These are phyloP conservation scores for Bradysia coprophila DNA, from an alignment of 1,140 invertebrate species.

Conservation along the genomic window DNA sequence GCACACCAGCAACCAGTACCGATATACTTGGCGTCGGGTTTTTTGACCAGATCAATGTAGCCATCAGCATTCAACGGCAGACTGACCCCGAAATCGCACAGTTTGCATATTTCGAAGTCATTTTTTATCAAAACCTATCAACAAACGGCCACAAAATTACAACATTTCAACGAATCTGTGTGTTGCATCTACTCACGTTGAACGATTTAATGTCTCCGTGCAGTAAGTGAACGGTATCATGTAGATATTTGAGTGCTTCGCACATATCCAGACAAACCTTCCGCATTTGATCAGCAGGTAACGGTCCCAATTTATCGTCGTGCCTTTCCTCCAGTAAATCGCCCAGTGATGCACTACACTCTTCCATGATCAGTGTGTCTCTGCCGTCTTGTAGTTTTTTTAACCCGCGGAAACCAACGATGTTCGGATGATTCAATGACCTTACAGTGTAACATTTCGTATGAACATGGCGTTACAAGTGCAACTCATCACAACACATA, in stretches of 20 bases:
- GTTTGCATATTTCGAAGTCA: constrained; percentile 52
- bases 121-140: constrained; percentile 55
- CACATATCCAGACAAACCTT: constrained; percentile 33
- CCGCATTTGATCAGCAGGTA: constrained; percentile 36
- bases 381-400: constrained; percentile 37
- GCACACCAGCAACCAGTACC: constrained; percentile 56
- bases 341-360: constrained; percentile 41
- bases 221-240: constrained; percentile 45
- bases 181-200: no score
- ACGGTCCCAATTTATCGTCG: constrained; percentile 36
- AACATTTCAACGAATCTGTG: no score
- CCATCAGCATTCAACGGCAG: constrained; percentile 46
- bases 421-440: constrained; percentile 60
- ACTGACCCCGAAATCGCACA: constrained; percentile 74
- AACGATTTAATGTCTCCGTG: constrained; percentile 76
- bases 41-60: constrained; percentile 31
- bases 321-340: constrained; percentile 48
- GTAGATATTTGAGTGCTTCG: constrained; percentile 59
- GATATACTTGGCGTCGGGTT: constrained; percentile 27
- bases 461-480: background rate
- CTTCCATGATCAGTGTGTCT: constrained; percentile 48
- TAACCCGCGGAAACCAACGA: constrained; percentile 61
- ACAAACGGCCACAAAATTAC: no score
- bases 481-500: constrained; percentile 5
- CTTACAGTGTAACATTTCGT: constrained; percentile 19